Evolutionary conservation across 2,888 invertebrate genomes (phyloP).

Genomic region (Lasius platythorax): DNA sequence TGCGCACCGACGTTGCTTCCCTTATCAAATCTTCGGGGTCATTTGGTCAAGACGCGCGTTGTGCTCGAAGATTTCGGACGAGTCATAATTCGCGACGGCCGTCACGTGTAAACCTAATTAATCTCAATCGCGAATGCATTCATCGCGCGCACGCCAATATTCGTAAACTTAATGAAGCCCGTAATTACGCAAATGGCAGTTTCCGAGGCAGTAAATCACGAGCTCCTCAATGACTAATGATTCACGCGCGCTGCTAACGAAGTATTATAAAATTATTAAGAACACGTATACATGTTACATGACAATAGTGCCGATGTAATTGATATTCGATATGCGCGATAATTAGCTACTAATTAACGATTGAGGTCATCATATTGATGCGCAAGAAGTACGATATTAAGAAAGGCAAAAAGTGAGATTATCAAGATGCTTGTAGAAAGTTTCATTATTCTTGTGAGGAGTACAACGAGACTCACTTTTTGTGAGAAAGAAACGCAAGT

Average conservation of each 20-base stretch:
- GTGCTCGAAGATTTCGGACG: constrained; percentile 28
- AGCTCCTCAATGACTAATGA: constrained; percentile 10
- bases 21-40: constrained; percentile 51
- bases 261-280: constrained; percentile 30
- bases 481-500: neutral
- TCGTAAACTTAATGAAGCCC: constrained; percentile 32
- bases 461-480: neutral
- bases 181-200: constrained; percentile 17
- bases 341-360: constrained; percentile 25
- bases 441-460: neutral
- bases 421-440: neutral
- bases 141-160: constrained; percentile 11
- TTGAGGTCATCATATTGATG: neutral
- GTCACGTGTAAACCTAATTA: constrained; percentile 34
- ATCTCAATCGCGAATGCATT: constrained; percentile 40
- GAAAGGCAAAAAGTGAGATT: neutral
- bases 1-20: constrained; percentile 30
- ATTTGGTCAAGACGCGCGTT: constrained; percentile 53
- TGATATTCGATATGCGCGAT: constrained; percentile 12
- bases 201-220: neutral
- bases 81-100: constrained; percentile 25
- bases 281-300: neutral
- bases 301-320: neutral
- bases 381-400: neutral
- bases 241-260: constrained; percentile 17